Evolutionary conservation across 2,888 invertebrate genomes (phyloP).

Genomic region (Nebria brevicollis): DNA sequence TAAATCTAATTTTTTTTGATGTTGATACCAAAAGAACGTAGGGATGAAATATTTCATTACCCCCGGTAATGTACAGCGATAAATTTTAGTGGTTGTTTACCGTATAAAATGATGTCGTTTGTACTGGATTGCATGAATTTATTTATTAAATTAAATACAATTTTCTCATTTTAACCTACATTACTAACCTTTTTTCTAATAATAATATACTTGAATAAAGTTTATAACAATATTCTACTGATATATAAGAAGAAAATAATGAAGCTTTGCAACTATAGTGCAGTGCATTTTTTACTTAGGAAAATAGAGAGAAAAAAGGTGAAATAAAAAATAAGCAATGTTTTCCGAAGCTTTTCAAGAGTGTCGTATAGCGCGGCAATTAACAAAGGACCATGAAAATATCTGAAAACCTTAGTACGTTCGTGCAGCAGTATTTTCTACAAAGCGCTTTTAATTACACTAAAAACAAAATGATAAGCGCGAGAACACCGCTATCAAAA

Average conservation of each 20-base stretch:
- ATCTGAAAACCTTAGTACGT: conserved; percentile 15
- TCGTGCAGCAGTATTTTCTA: conserved; percentile 9
- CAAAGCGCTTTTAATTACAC: conserved; percentile 43
- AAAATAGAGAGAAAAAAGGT: background rate
- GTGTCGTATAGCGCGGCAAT: conserved; percentile 36
- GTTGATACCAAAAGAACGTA: conserved; percentile 2
- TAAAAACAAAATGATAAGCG: conserved; percentile 43
- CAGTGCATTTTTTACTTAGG: background rate
- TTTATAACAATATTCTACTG: no score
- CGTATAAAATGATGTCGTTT: background rate
- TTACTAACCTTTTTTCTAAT: background rate
- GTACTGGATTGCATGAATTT: background rate
- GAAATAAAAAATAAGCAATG: background rate
- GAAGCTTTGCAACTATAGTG: background rate
- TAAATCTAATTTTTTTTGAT: conserved; percentile 9
- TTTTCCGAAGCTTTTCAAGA: conserved; percentile 2
- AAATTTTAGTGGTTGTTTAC: background rate
- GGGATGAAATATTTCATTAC: conserved; percentile 10
- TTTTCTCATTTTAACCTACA: background rate
- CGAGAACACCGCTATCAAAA: conserved; percentile 17
- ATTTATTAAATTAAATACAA: background rate
- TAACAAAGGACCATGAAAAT: conserved; percentile 27
- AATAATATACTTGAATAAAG: no score
- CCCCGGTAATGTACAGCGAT: background rate
- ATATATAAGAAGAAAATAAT: no score